A percentile compares a stretch with the other conserved stretches of the same genome.
Evolutionary conservation across 2,797 vertebrate genomes (phyloP).

Genomic region (Phoxinus dragarum): DNA sequence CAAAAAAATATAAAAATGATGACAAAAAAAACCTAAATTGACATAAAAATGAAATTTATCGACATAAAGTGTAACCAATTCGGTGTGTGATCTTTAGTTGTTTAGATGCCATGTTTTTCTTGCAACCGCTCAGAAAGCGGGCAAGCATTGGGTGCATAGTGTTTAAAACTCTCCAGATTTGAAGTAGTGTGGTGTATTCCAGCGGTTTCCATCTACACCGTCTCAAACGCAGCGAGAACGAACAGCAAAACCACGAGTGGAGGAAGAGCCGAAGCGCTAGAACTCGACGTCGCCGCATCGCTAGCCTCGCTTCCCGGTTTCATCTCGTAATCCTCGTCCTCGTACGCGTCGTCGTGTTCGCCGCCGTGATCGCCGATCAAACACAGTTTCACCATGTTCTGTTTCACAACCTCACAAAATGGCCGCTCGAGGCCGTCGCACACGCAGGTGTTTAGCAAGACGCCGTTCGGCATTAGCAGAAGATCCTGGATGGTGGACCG

Average conservation of each 20-base stretch:
- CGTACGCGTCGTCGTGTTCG: slow-evolving; percentile 72
- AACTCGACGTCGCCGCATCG: slow-evolving; percentile 44
- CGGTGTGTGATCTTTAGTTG: no score
- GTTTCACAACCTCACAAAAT: slow-evolving; percentile 85
- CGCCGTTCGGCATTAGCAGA: slow-evolving; percentile 77
- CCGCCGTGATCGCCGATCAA: slow-evolving; percentile 70
- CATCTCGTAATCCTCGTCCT: slow-evolving; percentile 77
- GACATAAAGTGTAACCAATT: no score
- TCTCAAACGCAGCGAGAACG: not conserved
- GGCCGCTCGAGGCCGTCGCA: slow-evolving; percentile 84
- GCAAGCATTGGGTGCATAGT: no score
- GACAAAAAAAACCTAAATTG: no score
- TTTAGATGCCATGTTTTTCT: no score
- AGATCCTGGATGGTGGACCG: slow-evolving; percentile 80
- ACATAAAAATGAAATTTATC: no score
- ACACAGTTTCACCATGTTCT: slow-evolving; percentile 83
- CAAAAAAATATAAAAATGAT: no score
- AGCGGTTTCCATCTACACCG: not conserved
- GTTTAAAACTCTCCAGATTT: no score
- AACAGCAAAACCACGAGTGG: slow-evolving; percentile 37
- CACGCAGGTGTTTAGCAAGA: slow-evolving; percentile 78
- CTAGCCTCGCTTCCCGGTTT: slow-evolving; percentile 66
- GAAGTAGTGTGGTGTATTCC: not conserved
- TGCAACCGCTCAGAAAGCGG: no score
- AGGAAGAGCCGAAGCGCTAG: slow-evolving; percentile 44